Evolutionary conservation across 1,140 invertebrate species (phyloP), one percentile per base, ranked within the genome.

Genomic region (Chymomyza costata): DNA sequence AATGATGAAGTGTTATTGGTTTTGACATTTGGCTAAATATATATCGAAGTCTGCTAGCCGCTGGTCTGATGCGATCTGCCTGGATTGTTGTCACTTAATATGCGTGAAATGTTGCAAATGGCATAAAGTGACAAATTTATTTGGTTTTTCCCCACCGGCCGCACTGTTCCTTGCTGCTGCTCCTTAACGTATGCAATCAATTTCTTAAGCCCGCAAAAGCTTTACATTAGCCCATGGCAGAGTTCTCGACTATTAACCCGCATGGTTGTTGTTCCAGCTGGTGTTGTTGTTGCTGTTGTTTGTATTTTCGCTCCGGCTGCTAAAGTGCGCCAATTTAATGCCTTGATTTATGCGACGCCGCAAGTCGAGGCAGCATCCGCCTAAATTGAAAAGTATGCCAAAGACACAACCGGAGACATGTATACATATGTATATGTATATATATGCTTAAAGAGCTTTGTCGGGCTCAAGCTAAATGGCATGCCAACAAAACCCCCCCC

Each of bases 81-180:
- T n/a, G n/a, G n/a, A n/a, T n/a, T n/a, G n/a, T 28, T 28, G 5
- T 6, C 46, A 50, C 57, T 65, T 65, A 55, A 48, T 40, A 65
- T 65, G 62, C 52, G 53, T 38, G 48, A 43, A 56, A 61, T 51
- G 62, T 21, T 41, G 35, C 47, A 37, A 53, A 19, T 44, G 56
- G 18, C 58, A 65, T 65, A 62, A 65, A 62, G 37, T 57, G 58
- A 52, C 48, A 53, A 65, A 62, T 65, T 65, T 65, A 62, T 62
- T 47, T 65, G 52, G 55, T 65, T 65, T n/a, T n/a, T 55, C 46
- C 57, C 25, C 28, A 60, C 37, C n/a, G n/a, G n/a, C n/a, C n/a
- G n/a, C n/a, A 44, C 47, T 34, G 11, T 14, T n/a, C 11, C 11
- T 11, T 16, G 37, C 15, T 49, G 17, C 38, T 39, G 44, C 44